Evolutionary conservation across 37 sponge, comb jelly and placozoan species (phyloP).

Genomic region (Ianthella basta): DNA sequence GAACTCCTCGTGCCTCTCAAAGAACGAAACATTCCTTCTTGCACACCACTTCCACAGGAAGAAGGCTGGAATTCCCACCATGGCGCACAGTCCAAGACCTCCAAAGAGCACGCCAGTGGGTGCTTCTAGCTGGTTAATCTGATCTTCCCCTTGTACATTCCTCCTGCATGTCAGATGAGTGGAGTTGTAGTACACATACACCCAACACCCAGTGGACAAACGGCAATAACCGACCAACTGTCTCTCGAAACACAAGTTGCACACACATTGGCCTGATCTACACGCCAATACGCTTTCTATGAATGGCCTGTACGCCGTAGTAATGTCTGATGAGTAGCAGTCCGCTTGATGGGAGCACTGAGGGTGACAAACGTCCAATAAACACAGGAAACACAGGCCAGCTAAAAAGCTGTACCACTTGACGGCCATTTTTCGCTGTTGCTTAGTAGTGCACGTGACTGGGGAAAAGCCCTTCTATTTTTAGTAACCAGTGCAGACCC

Average conservation of each 20-base stretch:
- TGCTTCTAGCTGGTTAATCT: neutral
- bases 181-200: slow-evolving; percentile 13
- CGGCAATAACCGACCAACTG: neutral
- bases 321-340: slow-evolving; percentile 11
- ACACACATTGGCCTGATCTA: neutral
- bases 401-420: neutral
- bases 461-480: no score
- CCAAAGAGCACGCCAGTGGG: slow-evolving; percentile 25
- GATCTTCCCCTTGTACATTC: neutral
- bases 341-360: slow-evolving; percentile 26
- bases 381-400: neutral
- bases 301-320: slow-evolving; percentile 11
- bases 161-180: slow-evolving; percentile 12
- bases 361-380: neutral
- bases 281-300: neutral
- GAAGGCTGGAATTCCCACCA: neutral
- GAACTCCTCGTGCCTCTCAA: neutral
- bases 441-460: no score
- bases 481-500: no score
- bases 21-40: neutral
- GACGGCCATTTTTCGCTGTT: no score
- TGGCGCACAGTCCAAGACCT: neutral
- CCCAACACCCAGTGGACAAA: neutral
- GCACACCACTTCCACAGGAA: neutral
- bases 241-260: slow-evolving; percentile 15